Evolutionary conservation across 2,888 invertebrate species (phyloP), one percentile per base, ranked within the genome.

Genomic region (Parnassius mnemosyne): DNA sequence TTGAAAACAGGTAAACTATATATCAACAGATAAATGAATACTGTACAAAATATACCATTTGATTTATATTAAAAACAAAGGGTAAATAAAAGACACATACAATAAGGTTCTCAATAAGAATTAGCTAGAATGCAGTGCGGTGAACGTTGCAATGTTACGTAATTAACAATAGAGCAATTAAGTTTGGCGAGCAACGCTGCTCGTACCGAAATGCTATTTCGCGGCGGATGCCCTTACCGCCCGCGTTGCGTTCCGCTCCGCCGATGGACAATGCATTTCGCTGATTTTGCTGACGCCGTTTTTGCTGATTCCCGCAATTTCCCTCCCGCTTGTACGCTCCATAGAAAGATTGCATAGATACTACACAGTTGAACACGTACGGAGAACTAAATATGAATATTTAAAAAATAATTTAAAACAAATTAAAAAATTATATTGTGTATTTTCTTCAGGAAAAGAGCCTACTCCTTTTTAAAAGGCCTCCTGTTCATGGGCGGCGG

Each of bases 151-250:
- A 89, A 87, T 84, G 89, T 88, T 84, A 85, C 85, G 85, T 87
- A 90, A 91, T 89, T 89, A 90, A 90, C 90, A 91, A 91, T 90
- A 87, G 89, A 85, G 85, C 88, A 91, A 91, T 90, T 91, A 90
- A 89, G 84, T 85, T 84, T 78, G 76, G 79, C 68, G 77, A 78
- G 74, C 77, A 77, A 76, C 81, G 84, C 81, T 82, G 80, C 77
- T 71, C 78, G 75, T 78, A 73, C 69, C 78, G 81, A 81, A 88
- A 79, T 84, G 64, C 52, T 44, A 61, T 61, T 64, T 60, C 54
- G 57, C 65, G 65, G 56, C 65, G 64, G 46, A 60, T 65, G 44
- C 56, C 46, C 54, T 60, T 25, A 50, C 66, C 70, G 69, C 68
- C 68, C 68, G 68, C 73, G 70, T 69, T 64, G 50, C 80, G 85